A percentile compares a stretch with the other conserved stretches of the same genome.
Conservation (phyloP, 2,797 vertebrate species). For the Crypturellus tataupa region DNA sequence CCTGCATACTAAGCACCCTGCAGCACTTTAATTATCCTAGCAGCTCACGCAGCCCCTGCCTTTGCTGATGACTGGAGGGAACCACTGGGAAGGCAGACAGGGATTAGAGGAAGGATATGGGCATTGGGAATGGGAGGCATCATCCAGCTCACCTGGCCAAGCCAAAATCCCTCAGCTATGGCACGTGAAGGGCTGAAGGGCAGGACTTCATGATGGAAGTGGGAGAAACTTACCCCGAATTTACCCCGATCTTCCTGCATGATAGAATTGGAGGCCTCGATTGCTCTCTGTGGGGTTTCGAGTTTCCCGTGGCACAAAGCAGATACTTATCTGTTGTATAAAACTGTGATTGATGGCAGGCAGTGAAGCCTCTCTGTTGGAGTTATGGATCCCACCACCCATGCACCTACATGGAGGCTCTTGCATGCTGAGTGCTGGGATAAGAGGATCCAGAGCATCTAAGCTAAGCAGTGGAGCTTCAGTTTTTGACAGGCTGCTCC, state of each 20-base stretch:
- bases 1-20: constrained; percentile 70
- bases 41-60: constrained; percentile 40
- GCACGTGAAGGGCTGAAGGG: background rate
- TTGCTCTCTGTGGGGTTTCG: background rate
- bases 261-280: background rate
- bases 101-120: background rate
- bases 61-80: constrained; percentile 47
- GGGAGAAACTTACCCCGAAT: background rate
- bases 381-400: background rate
- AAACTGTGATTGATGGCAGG: background rate
- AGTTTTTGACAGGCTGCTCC: background rate
- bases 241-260: background rate
- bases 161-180: background rate
- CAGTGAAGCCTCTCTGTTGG: background rate
- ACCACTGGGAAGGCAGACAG: background rate
- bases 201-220: too few species aligned
- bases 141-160: background rate
- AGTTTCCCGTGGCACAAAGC: fast-evolving
- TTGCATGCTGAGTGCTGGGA: background rate
- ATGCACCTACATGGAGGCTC: background rate
- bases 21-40: constrained; percentile 65
- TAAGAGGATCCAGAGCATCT: background rate
- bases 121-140: background rate
- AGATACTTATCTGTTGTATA: too few species aligned
- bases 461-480: background rate